Evolutionary conservation across 1,140 invertebrate genomes (phyloP), one percentile per base, ranked within the genome.

Genomic region (Mactra quadrangularis): DNA sequence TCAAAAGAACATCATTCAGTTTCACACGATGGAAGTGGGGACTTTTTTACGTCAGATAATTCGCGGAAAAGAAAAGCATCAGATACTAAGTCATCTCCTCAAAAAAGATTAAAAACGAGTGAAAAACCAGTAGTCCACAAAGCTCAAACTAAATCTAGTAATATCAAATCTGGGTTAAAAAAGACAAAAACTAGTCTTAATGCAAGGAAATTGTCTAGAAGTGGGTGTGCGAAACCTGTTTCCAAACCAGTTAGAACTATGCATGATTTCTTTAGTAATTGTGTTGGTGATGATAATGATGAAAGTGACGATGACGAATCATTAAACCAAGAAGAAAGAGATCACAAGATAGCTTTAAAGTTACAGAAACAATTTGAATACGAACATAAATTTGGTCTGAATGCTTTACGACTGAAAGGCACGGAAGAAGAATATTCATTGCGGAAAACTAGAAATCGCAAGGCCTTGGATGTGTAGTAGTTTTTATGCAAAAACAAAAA

Each of bases 351-450:
- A n/a, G 79, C 79, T 9, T 0, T 41, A 9, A 57, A 82, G 27
- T 38, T 82, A 22, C 79, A 82, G 52, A 82, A 45, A 53, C 79
- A 82, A 15, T 82, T 82, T 55, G 57, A 82, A 62, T 38, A 74
- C 3, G 79, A 82, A 53, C 68, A 55, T 4, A 82, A 82, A 52
- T 66, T 74, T 27, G 57, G 62, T 19, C 25, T 82, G 29, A 82
- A 38, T 31, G 33, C 41, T 0, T n/a, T 82, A 19, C 7, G 79
- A 25, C 74, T 82, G 25, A 82, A 82, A 29, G 79, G 79, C 0
- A 52, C 55, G 4, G 31, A 55, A 7, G 70, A 64, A 19, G 68
- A 74, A 33, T 82, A 82, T 31, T 52, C 55, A 22, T 31, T 82
- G 6, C 31, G 79, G 31, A 50, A 55, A 15, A 82, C 27, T n/a